Evolutionary conservation across 2,888 invertebrate genomes (phyloP).

Genomic region (Biston stratarius): DNA sequence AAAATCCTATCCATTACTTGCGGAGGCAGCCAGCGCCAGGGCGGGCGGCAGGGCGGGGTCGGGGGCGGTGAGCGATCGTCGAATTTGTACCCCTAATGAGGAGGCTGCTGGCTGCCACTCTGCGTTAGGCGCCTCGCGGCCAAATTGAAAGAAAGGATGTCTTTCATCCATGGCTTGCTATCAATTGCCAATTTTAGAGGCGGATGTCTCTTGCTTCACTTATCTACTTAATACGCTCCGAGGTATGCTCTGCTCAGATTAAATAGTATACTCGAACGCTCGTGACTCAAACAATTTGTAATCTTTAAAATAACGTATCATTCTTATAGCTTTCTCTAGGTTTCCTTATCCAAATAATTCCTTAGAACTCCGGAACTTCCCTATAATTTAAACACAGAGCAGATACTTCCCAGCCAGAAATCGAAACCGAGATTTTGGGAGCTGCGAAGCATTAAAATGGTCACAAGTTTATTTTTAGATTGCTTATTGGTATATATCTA

Average conservation of each 20-base stretch:
- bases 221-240: conserved; percentile 1
- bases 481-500: no score
- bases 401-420: no score
- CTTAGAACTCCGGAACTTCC: no score
- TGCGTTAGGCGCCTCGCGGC: conserved; percentile 38
- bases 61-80: conserved; percentile 47
- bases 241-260: neutral
- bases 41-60: conserved; percentile 9
- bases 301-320: no score
- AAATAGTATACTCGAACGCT: neutral
- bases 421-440: no score
- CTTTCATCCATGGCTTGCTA: conserved; percentile 40
- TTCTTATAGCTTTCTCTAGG: no score
- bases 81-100: conserved; percentile 56
- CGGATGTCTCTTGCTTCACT: conserved; percentile 34
- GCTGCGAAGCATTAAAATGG: no score
- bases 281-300: neutral
- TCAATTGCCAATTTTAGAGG: conserved; percentile 37
- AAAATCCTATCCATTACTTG: conserved; percentile 22
- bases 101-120: conserved; percentile 44
- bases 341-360: no score
- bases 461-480: no score
- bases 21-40: neutral
- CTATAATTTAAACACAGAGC: no score
- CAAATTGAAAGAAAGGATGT: conserved; percentile 43